These are phyloP conservation scores for Mobula hypostoma DNA, from an alignment of 2,113 vertebrate genomes.

Conservation along the genomic window DNA sequence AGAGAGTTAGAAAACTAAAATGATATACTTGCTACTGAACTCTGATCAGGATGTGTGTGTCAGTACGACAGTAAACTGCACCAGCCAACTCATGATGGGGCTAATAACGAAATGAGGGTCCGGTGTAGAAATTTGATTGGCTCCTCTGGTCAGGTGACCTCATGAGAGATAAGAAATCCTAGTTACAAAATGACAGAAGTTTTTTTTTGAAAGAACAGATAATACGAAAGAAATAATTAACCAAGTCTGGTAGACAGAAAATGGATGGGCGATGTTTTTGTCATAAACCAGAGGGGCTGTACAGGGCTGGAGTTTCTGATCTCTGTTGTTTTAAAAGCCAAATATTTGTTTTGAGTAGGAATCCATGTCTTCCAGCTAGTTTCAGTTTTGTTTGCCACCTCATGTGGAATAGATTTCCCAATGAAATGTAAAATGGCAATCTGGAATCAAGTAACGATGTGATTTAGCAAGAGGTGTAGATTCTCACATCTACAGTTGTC, in stretches of 20 bases:
- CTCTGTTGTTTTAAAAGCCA: not conserved
- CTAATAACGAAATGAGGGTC: slow-evolving; percentile 39
- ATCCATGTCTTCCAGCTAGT: not conserved
- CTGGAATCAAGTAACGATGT: not conserved
- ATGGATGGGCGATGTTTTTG: slow-evolving; percentile 38
- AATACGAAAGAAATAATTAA: slow-evolving; percentile 41
- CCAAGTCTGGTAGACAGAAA: not conserved
- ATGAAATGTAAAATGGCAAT: not conserved
- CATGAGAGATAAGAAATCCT: slow-evolving; percentile 42
- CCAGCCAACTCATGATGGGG: slow-evolving; percentile 11
- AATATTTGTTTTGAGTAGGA: not conserved
- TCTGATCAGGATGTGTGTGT: slow-evolving; percentile 26
- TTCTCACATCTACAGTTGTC: not conserved
- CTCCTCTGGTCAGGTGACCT: slow-evolving; percentile 49
- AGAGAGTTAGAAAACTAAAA: slow-evolving; percentile 6
- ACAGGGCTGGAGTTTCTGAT: not conserved
- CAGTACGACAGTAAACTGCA: not conserved
- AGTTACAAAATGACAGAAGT: slow-evolving; percentile 51
- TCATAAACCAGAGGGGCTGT: not conserved
- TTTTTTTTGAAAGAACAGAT: slow-evolving; percentile 42
- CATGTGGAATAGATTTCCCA: not conserved
- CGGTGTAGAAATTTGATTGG: slow-evolving; percentile 52
- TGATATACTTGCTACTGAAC: slow-evolving; percentile 8
- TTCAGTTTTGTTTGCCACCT: slow-evolving; percentile 6
- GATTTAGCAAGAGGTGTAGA: not conserved